Evolutionary conservation across 37 sponge, comb jelly and placozoan genomes (phyloP).

Genomic region (Spongilla lacustris): DNA sequence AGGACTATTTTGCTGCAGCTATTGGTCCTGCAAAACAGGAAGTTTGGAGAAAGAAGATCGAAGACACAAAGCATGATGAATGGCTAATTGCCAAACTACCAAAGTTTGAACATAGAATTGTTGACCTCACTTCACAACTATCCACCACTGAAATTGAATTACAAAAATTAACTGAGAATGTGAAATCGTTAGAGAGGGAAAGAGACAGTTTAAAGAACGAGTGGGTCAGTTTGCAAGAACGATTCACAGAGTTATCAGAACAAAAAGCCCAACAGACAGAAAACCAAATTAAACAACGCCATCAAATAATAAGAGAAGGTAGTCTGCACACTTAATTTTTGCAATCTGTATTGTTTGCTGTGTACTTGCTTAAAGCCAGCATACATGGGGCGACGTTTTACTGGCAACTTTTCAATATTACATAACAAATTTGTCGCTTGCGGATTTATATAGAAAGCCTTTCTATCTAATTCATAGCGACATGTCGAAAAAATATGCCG

Average conservation of each 20-base stretch:
- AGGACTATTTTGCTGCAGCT: constrained; percentile 6
- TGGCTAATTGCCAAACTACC: neutral
- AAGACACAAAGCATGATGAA: neutral
- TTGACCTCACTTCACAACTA: neutral
- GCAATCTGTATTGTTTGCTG: too few relatives aligned
- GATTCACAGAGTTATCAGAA: neutral
- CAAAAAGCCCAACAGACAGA: neutral
- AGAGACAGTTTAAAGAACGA: neutral
- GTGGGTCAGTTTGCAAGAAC: neutral
- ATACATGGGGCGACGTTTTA: too few relatives aligned
- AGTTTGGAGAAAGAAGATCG: constrained; percentile 12
- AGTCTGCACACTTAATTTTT: neutral
- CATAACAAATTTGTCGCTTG: too few relatives aligned
- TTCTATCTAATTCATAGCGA: too few relatives aligned
- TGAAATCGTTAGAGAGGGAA: neutral
- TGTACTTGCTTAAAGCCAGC: too few relatives aligned
- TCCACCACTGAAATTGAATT: neutral
- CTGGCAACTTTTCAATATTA: too few relatives aligned
- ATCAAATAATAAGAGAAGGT: neutral
- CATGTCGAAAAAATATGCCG: too few relatives aligned
- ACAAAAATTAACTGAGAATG: neutral
- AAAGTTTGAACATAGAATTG: neutral
- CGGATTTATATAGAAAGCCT: too few relatives aligned
- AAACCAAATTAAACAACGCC: neutral
- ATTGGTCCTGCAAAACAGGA: constrained; percentile 54